Base-by-base conservation (phyloP, 2,113 vertebrate genomes). In the Kobus ellipsiprymnus region DNA sequence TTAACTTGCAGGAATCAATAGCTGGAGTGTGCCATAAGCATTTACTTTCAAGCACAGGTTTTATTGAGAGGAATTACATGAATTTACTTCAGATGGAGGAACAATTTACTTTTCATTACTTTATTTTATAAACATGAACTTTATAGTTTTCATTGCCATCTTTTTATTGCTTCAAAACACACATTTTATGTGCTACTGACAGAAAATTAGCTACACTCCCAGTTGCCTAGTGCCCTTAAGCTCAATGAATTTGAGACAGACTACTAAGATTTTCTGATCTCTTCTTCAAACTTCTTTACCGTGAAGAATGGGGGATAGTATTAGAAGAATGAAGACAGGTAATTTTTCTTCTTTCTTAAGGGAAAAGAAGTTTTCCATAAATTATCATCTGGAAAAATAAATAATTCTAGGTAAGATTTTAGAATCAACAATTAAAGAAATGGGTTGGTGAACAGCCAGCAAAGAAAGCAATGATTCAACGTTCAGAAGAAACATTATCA, bases 101-200 rank as follows among this genome's bases (percentile, higher is more conserved):
- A 80, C 44, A 97, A 96, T 95, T 98, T 97, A 59, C 62, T 97
- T 96, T 97, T 96, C n/a, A 96, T 95, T 98, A 94, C 54, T 96
- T 95, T 89, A 90, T 94, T 96, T 97, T 96, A 62, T 44, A 97
- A 97, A 83, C 11, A 71, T 67, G 89, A 96, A 92, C 77, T 96
- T 92, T 94, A 83, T 93, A 36, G 67, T 62, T 96, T 91, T 93
- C 89, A 91, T 88, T 86, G 86, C 78, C 88, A 77, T 95, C 55
- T 91, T 97, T 91, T 96, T 97, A 94, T 90, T 48, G 90, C 84
- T 93, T 95, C 64, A 87, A 95, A 96, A 85, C 59, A 87, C 33
- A 94, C 40, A 92, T 88, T 92, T 94, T 96, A 87, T 88, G 46
- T 64, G 57, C 54, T 59, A 12, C 14, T 90, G 90, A 85, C 87